Percentiles rank a stretch among this genome's conserved stretches.
phyloP scores from a whole-genome alignment of 2,797 vertebrate species.

The Onychomys arenicola region DNA sequence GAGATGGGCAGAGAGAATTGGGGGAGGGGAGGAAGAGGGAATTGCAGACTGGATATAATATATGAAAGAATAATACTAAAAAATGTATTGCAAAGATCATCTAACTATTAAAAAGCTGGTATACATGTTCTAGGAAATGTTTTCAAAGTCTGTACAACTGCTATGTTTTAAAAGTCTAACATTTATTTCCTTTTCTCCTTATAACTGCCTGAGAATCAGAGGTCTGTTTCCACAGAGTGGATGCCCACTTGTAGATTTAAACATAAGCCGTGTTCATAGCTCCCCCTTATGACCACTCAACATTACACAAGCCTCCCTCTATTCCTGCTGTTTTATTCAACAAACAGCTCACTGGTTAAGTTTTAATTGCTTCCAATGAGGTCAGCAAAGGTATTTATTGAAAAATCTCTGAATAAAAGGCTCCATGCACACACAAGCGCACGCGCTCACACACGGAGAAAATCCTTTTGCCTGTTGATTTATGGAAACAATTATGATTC shows the following conservation, averaged over 20 bases:
- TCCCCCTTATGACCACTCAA: slow-evolving; percentile 95
- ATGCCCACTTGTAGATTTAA: slow-evolving; percentile 85
- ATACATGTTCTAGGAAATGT: slow-evolving; percentile 14
- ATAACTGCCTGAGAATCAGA: slow-evolving; percentile 56
- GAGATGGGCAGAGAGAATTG: neutral
- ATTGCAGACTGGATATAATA: neutral
- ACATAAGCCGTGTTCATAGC: slow-evolving; percentile 91
- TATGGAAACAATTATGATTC: slow-evolving; percentile 94
- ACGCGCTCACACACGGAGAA: slow-evolving; percentile 90
- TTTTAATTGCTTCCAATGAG: slow-evolving; percentile 99
- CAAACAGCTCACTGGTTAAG: slow-evolving; percentile 98
- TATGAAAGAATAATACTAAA: neutral
- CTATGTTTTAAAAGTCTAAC: neutral
- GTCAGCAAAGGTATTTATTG: slow-evolving; percentile 99
- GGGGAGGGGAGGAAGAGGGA: neutral
- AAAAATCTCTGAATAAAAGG: slow-evolving; percentile 93
- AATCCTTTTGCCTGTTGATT: slow-evolving; percentile 91
- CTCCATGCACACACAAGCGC: slow-evolving; percentile 84
- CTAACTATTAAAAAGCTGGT: neutral
- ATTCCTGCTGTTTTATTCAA: slow-evolving; percentile 88
- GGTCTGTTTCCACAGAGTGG: slow-evolving; percentile 82
- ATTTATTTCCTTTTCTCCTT: slow-evolving; percentile 12
- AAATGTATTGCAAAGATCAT: slow-evolving; percentile 44
- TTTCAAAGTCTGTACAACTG: slow-evolving; percentile 34
- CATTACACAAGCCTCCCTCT: slow-evolving; percentile 90